phyloP scores from a whole-genome alignment of 2,797 vertebrate genomes.

The Myotis myotis region DNA sequence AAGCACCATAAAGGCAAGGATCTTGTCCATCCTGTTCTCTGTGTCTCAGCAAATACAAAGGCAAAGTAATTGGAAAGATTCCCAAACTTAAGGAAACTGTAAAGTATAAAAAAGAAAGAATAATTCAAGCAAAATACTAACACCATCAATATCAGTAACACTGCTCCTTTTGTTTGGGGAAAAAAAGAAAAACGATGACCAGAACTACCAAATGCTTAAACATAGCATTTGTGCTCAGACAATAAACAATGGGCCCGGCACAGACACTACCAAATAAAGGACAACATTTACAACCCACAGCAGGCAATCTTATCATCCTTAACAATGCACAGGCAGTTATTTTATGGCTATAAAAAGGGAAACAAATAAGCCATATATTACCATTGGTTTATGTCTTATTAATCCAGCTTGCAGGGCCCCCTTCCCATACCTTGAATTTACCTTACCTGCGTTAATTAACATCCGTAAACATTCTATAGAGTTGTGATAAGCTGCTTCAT shows the following conservation, averaged over 20 bases:
- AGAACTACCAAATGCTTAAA: constrained; percentile 32
- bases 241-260: constrained; percentile 21
- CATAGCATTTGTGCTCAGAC: neutral
- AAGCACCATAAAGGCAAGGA: neutral
- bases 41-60: neutral
- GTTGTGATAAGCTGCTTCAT: constrained; percentile 92
- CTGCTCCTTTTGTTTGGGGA: constrained; percentile 8
- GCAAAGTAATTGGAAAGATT: neutral
- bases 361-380: constrained; percentile 30
- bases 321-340: neutral
- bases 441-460: constrained; percentile 87
- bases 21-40: neutral
- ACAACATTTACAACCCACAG: neutral
- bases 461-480: constrained; percentile 87
- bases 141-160: neutral
- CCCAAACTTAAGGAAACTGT: neutral
- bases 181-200: constrained; percentile 17
- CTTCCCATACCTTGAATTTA: neutral
- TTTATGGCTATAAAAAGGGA: constrained; percentile 28
- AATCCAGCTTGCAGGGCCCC: neutral
- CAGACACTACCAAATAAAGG: neutral
- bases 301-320: neutral
- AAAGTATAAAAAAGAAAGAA: neutral
- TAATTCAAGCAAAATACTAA: constrained; percentile 39
- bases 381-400: neutral